Percentiles rank a stretch among this genome's conserved stretches.
Evolutionary conservation across 2,113 vertebrate genomes (phyloP).

Genomic region (Pomatostomus ruficeps): DNA sequence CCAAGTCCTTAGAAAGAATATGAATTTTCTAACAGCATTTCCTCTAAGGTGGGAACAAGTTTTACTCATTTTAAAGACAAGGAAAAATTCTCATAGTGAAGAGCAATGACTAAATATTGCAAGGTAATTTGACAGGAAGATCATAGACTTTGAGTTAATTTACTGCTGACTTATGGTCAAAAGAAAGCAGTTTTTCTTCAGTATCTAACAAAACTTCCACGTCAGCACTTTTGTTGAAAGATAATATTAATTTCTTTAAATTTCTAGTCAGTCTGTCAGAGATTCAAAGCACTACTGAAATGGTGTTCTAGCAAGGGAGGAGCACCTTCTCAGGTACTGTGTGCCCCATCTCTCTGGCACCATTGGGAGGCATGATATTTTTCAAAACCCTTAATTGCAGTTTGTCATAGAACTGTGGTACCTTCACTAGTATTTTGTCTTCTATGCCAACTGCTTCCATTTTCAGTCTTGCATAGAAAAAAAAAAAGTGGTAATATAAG

Average conservation of each 20-base stretch:
- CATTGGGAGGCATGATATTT: rapidly evolving
- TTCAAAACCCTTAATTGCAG: neutral
- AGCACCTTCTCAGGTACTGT: neutral
- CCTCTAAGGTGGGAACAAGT: neutral
- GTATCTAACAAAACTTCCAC: neutral
- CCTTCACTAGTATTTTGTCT: neutral
- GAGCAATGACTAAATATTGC: neutral
- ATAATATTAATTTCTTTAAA: neutral
- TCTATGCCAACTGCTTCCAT: neutral
- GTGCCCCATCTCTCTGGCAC: neutral
- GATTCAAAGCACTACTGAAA: neutral
- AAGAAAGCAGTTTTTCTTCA: neutral
- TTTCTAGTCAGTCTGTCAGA: neutral
- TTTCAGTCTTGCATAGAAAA: neutral
- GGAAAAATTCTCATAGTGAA: neutral
- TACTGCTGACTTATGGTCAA: neutral
- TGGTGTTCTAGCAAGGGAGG: neutral
- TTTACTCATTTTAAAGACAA: neutral
- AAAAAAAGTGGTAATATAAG: neutral
- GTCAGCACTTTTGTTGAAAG: neutral
- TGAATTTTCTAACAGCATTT: neutral
- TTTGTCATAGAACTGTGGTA: neutral
- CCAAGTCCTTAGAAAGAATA: neutral
- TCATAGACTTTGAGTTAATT: neutral
- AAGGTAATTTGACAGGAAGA: neutral